Evolutionary conservation across 2,113 vertebrate genomes (phyloP), one percentile per base, ranked within the genome.

Genomic region (Vulpes lagopus): DNA sequence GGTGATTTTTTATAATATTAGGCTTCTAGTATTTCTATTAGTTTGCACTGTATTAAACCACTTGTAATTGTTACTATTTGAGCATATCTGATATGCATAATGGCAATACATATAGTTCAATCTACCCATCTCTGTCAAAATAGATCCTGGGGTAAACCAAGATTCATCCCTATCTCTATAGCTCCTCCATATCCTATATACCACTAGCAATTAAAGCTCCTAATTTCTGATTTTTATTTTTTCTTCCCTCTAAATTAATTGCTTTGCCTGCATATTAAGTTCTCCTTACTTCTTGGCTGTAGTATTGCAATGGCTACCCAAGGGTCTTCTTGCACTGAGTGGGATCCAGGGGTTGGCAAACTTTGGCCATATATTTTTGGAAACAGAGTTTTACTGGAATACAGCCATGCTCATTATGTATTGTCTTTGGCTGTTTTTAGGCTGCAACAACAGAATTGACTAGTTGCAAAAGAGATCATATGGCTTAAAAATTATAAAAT

Each of bases 1-100:
- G 94, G 90, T 49, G 17, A 43, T 81, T 94, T 95, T 95, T 51
- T 69, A 59, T 15, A 90, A 12, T 30, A 65, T 76, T 69, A 93
- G 30, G 3, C 11, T 62, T 91, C 25, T 15, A 80, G 32, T 64
- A 80, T 81, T 94, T 87, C 89, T 95, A 25, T 86, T 83, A 83
- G 55, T 32, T 81, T 78, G 51, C 90, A 71, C 3, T 5, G 30
- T 20, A 73, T 82, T 57, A 94, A 93, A 14, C 27, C 32, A 76
- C 38, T 38, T 2, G 30, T 53, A 97, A 95, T 25, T 84, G 22
- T 62, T 69, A 95, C 30, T 69, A 76, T 71, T 53, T 82, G n/a
- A 73, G 4, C 15, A 76, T 80, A 92, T 92, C 87, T 73, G 19
- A 35, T 11, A 60, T 78, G 30, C 1, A 32, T 11, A 59, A 59